A percentile compares a stretch with the other conserved stretches of the same genome.
Conservation (phyloP, 1,140 invertebrate species). For the Idris sp. region DNA sequence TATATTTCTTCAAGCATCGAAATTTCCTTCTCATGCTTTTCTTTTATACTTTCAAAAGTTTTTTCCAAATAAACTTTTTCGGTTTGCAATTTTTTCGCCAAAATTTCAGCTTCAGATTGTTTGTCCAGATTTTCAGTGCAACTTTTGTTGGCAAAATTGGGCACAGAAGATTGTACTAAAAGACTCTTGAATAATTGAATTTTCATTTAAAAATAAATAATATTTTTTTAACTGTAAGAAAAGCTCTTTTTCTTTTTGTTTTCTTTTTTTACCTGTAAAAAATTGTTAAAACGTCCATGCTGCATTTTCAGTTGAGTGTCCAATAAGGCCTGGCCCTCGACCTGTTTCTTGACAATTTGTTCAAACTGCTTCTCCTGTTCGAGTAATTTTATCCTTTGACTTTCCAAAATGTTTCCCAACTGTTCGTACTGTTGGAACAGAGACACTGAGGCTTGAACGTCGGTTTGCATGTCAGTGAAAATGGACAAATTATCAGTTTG, state of each 20-base stretch:
- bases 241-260: no score
- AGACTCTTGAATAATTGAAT: constrained; percentile 59
- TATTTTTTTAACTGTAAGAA: no score
- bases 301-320: constrained; percentile 73
- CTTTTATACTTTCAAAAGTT: constrained; percentile 67
- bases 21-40: constrained; percentile 72
- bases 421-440: constrained; percentile 70
- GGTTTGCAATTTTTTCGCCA: constrained; percentile 65
- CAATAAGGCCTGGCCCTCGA: constrained; percentile 68
- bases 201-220: no score
- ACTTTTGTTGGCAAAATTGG: constrained; percentile 35
- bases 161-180: constrained; percentile 62
- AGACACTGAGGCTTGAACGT: constrained; percentile 64
- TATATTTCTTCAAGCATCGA: constrained; percentile 71
- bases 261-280: constrained; percentile 68
- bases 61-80: constrained; percentile 71
- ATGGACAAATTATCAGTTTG: constrained; percentile 69
- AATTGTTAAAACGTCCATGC: constrained; percentile 70
- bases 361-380: constrained; percentile 72
- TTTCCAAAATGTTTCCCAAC: constrained; percentile 62
- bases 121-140: constrained; percentile 38
- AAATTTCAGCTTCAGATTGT: constrained; percentile 61
- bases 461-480: constrained; percentile 69
- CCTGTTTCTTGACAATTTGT: constrained; percentile 66
- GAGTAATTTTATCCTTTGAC: constrained; percentile 62